Conservation (phyloP, 2,888 invertebrate genomes). For the Deroplatys truncata region DNA sequence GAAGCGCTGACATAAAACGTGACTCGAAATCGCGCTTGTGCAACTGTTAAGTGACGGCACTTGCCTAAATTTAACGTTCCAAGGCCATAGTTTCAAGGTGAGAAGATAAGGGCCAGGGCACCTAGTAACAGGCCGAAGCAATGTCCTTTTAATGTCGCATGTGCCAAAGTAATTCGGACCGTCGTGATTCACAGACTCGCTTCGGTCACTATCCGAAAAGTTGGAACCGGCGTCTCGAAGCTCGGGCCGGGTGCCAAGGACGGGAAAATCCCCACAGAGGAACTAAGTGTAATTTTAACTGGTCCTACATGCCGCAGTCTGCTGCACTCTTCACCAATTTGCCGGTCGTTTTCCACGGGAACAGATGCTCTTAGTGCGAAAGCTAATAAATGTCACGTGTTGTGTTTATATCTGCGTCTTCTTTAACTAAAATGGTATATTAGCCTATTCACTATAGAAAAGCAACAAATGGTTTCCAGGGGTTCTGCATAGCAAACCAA, state of each 20-base stretch:
- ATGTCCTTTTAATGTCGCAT: background rate
- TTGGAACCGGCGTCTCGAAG: background rate
- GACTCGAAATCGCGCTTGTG: background rate
- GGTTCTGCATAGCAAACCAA: too few species aligned
- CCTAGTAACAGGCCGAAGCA: background rate
- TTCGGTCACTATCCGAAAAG: background rate
- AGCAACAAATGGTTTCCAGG: too few species aligned
- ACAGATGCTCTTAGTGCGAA: too few species aligned
- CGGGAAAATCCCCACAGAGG: background rate
- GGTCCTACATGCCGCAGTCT: too few species aligned
- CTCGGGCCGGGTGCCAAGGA: background rate
- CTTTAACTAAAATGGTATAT: too few species aligned
- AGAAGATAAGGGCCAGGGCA: background rate
- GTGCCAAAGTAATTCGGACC: background rate
- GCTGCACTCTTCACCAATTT: background rate
- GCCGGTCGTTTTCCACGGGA: too few species aligned
- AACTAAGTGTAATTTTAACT: background rate
- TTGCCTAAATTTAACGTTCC: background rate
- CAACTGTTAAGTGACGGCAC: background rate
- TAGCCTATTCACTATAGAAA: too few species aligned
- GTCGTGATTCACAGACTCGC: background rate
- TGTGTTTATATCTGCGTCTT: too few species aligned
- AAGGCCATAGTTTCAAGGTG: background rate
- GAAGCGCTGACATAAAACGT: too few species aligned
- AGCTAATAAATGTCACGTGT: too few species aligned